Base-by-base conservation (phyloP, 1,140 invertebrate genomes). In the Drosophila lacteicornis region DNA sequence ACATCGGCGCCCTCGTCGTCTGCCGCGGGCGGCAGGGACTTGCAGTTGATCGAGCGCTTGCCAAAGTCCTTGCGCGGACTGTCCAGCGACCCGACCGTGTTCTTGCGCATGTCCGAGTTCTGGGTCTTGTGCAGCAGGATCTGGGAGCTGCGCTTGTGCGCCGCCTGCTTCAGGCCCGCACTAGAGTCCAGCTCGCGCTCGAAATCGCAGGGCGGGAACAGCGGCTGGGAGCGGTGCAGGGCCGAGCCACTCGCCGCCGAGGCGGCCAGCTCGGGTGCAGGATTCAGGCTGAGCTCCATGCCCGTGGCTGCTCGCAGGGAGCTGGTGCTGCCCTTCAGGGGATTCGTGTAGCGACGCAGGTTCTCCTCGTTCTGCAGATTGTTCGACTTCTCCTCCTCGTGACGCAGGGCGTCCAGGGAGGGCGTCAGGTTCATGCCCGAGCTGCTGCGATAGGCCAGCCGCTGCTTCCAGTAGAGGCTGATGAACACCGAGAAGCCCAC, bases 311-410 rank as follows among this genome's bases (percentile, higher is more conserved):
- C 85, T 7, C 92, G 75, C 40, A 93, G 62, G 1, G 93, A 93
- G 22, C 80, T 92, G 8, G 91, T 90, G 65, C 92, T 93, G 61
- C 93, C 93, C 47, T 93, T 93, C 0, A 93, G 62, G 0, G 94
- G 94, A 91, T 94, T 94, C 38, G 94, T 94, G 79, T 94, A 94
- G 94, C 95, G 93, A 42, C 97, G 94, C 25, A 98, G 93, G 82
- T 98, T 98, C 92, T 98, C 97, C 90, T 98, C 97, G 92, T 98
- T 98, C 91, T 98, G 97, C 46, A 97, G 93, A 91, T 98, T 98
- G 84, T 97, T 97, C 0, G 96, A 97, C 85, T 97, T 97, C 81
- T 97, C 97, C 91, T 97, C 96, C 79, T 96, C 96, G 73, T 96
- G 95, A 13, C 96, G 94, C 79, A 93, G 94, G 80, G 94, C 95